Conservation (phyloP, 2,888 invertebrate species). For the Griposia aprilina region DNA sequence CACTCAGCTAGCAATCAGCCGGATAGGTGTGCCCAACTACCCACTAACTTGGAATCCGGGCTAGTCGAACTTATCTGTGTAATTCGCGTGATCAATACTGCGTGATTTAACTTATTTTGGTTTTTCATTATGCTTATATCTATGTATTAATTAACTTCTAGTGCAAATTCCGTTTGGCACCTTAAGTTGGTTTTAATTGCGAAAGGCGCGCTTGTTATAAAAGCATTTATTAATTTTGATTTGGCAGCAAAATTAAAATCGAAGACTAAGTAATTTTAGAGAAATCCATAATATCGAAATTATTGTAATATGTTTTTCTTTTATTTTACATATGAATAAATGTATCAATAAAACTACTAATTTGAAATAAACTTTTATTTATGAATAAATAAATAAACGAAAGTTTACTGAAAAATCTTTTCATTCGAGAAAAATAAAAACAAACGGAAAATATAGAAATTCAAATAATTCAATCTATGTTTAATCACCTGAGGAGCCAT, state of each 20-base stretch:
- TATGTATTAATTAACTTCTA: neutral
- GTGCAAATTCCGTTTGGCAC: neutral
- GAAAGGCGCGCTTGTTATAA: neutral
- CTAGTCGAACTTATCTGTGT: conserved; percentile 26
- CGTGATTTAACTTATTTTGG: no score
- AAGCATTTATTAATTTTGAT: neutral
- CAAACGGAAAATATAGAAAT: neutral
- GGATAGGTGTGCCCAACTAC: conserved; percentile 61
- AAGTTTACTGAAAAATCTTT: no score
- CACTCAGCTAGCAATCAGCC: conserved; percentile 68
- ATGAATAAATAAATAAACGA: no score
- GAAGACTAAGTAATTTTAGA: neutral
- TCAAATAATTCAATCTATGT: neutral
- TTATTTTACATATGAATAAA: no score
- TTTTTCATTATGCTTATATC: neutral
- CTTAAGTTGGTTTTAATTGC: neutral
- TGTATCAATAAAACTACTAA: no score
- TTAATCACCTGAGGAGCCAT: neutral
- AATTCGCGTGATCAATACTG: conserved; percentile 24
- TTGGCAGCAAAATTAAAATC: neutral
- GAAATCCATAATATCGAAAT: neutral
- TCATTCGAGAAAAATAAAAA: neutral
- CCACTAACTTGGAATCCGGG: conserved; percentile 13
- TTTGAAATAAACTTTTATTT: no score
- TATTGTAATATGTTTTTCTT: neutral